Conservation (phyloP, 2,113 vertebrate species). For the Tonatia bakeri region DNA sequence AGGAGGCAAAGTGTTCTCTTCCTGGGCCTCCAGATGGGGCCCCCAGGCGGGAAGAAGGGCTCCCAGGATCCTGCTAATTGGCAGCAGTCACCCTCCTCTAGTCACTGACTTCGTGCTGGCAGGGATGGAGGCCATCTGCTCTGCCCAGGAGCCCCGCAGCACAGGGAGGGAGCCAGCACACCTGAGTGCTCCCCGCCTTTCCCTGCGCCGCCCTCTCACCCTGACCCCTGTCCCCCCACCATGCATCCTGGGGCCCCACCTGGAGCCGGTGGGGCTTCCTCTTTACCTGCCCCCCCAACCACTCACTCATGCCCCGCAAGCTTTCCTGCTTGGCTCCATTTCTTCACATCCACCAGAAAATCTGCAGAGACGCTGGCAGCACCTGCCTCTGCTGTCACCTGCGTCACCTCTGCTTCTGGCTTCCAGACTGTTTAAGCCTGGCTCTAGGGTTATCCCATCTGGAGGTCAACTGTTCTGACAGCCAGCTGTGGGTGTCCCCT, state of each 20-base stretch:
- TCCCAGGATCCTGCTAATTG: not conserved
- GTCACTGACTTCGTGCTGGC: not conserved
- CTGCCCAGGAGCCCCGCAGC: not conserved
- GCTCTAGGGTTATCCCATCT: not conserved
- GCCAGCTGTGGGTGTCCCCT: not conserved
- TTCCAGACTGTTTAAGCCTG: not conserved
- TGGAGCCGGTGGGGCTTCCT: not conserved
- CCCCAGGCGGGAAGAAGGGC: not conserved
- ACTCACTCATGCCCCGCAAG: not conserved
- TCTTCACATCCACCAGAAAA: not conserved
- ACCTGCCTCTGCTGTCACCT: not conserved
- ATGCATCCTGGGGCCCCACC: not conserved
- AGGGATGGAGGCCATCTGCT: not conserved
- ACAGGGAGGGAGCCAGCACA: not conserved
- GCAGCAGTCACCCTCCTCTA: not conserved
- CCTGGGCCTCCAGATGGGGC: not conserved
- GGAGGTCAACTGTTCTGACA: not conserved
- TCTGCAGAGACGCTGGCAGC: not conserved
- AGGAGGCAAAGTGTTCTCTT: not conserved
- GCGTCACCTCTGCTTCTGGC: not conserved
- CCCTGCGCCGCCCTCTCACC: not conserved
- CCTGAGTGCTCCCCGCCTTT: not conserved
- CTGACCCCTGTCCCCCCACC: not conserved
- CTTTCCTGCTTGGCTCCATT: not conserved
- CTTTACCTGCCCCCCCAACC: accelerated